A percentile compares a stretch with the other conserved stretches of the same genome.
These are phyloP conservation scores for Tetrao urogallus DNA, from an alignment of 2,113 vertebrate species.

Conservation along the genomic window DNA sequence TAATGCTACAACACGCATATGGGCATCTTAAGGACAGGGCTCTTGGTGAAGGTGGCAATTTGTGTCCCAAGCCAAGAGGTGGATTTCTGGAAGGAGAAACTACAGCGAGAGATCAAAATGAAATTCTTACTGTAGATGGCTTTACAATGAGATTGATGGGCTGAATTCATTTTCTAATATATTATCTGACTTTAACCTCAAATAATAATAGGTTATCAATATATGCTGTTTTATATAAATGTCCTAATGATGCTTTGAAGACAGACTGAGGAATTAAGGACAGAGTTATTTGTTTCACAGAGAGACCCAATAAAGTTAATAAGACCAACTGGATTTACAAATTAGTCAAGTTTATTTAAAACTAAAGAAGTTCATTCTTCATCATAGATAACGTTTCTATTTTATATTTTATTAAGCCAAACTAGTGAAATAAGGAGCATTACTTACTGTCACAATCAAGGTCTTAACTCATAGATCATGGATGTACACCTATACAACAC, in stretches of 20 bases:
- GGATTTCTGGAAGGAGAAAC: constrained; percentile 5
- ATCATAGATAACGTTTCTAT: background rate
- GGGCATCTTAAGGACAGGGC: background rate
- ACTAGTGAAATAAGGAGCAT: background rate
- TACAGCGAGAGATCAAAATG: background rate
- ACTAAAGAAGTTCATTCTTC: background rate
- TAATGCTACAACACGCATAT: background rate
- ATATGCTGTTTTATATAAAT: constrained; percentile 13
- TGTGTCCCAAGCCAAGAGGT: background rate
- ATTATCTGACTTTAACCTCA: constrained; percentile 40
- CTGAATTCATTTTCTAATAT: constrained; percentile 32
- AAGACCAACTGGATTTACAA: background rate
- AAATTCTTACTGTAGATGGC: background rate
- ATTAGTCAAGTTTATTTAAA: background rate
- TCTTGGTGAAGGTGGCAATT: background rate
- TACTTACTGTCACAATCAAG: background rate
- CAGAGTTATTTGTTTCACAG: constrained; percentile 1
- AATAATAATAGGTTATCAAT: constrained; percentile 28
- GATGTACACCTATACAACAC: background rate
- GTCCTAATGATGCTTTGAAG: background rate
- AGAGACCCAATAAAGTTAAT: background rate
- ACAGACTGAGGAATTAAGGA: constrained; percentile 35
- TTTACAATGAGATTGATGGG: background rate
- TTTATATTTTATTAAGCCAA: background rate
- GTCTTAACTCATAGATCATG: background rate